Conservation (phyloP, 2,113 vertebrate species). For the Cichladusa arquata region DNA sequence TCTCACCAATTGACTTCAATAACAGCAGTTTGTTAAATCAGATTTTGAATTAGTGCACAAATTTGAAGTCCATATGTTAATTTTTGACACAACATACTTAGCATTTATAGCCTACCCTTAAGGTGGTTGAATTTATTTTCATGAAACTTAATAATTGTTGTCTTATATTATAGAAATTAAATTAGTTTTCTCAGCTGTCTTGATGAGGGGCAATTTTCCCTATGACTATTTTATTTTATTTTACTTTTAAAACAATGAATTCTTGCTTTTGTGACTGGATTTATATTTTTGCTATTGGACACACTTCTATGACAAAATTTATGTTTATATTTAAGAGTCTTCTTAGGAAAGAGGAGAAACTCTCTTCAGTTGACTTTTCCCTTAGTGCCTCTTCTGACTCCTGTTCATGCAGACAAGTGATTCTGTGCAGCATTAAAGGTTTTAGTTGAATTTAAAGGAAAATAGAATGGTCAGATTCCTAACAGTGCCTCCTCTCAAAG, state of each 20-base stretch:
- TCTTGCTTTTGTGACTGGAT: neutral
- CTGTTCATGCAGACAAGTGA: neutral
- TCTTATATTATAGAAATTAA: slow-evolving; percentile 26
- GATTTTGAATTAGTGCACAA: slow-evolving; percentile 52
- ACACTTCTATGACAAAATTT: neutral
- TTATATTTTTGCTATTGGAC: neutral
- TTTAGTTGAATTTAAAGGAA: neutral
- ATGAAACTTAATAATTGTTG: neutral
- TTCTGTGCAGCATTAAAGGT: neutral
- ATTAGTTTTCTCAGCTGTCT: neutral
- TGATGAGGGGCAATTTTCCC: neutral
- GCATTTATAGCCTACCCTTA: neutral
- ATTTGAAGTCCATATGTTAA: slow-evolving; percentile 58
- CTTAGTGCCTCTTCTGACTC: neutral
- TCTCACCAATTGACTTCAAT: slow-evolving; percentile 65
- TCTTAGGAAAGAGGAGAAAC: neutral
- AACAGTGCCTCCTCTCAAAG: neutral
- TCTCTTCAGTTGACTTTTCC: neutral
- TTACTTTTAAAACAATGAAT: neutral
- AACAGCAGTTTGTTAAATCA: slow-evolving; percentile 71
- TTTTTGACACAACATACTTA: slow-evolving; percentile 37
- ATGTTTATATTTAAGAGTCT: neutral
- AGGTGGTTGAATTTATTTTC: slow-evolving; percentile 39
- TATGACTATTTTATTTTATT: neutral
- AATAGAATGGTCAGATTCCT: neutral